phyloP scores from a whole-genome alignment of 53 echinoderm and acorn worm species.

The Hippasteria phrygiana region DNA sequence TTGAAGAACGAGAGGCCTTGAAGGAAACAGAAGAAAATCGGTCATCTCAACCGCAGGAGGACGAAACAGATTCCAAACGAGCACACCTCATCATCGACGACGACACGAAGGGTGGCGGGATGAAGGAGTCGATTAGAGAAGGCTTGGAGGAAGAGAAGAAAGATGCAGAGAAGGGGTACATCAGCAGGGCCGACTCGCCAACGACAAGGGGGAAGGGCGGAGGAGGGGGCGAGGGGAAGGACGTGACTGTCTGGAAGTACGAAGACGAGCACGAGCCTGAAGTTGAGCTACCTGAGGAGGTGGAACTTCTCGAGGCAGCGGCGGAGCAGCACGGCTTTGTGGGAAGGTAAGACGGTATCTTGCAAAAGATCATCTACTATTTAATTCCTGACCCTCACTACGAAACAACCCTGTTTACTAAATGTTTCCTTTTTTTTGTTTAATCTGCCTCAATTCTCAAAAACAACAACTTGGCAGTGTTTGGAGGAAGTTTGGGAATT shows the following conservation, averaged over 20 bases:
- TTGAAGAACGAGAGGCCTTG: constrained; percentile 73
- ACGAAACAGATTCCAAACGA: not conserved
- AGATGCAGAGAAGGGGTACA: constrained; percentile 48
- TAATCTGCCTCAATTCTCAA: too few relatives aligned
- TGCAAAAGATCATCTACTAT: not conserved
- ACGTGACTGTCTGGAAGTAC: constrained; percentile 79
- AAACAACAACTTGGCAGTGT: too few relatives aligned
- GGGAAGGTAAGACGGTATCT: constrained; percentile 76
- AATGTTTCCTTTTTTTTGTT: too few relatives aligned
- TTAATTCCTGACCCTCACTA: too few relatives aligned
- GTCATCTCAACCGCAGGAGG: not conserved
- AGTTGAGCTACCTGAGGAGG: constrained; percentile 68
- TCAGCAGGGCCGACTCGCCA: constrained; percentile 20
- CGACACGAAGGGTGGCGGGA: not conserved
- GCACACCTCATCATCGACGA: constrained; percentile 8
- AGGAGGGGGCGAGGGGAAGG: constrained; percentile 59
- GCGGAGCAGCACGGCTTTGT: constrained; percentile 97
- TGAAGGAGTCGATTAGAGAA: constrained; percentile 4
- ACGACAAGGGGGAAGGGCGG: constrained; percentile 56
- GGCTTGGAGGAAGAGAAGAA: constrained; percentile 46
- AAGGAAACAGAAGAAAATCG: constrained; percentile 45
- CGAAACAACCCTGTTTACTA: too few relatives aligned
- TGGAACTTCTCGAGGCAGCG: constrained; percentile 72
- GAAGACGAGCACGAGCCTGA: constrained; percentile 70
- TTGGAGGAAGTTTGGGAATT: too few relatives aligned